Conservation (phyloP, 2,797 vertebrate genomes). For the Gadopsis marmoratus region DNA sequence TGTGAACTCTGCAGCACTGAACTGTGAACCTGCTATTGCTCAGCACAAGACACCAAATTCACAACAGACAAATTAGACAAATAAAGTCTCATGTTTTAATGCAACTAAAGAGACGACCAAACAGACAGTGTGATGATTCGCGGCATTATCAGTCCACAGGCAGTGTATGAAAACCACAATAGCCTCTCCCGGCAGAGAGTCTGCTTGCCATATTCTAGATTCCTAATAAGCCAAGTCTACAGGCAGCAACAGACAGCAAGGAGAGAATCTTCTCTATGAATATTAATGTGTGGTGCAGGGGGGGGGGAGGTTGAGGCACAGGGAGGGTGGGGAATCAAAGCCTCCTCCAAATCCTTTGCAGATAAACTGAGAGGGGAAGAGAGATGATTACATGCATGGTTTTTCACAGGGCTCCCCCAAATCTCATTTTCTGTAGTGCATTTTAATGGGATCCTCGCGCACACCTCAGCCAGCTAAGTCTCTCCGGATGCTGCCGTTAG, state of each 20-base stretch:
- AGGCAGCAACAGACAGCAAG: conserved; percentile 73
- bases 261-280: conserved; percentile 81
- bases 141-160: conserved; percentile 24
- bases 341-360: conserved; percentile 82
- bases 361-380: conserved; percentile 83
- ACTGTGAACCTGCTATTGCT: conserved; percentile 11
- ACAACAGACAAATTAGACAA: not conserved
- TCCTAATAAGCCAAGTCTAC: conserved; percentile 72
- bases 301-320: conserved; percentile 67
- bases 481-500: conserved; percentile 52
- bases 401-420: conserved; percentile 84
- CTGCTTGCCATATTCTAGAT: conserved; percentile 66
- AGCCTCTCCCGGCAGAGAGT: conserved; percentile 58
- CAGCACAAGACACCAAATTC: not conserved
- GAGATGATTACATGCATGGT: conserved; percentile 87
- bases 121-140: not conserved
- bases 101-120: not conserved
- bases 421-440: conserved; percentile 87
- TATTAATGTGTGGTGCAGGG: conserved; percentile 79
- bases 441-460: conserved; percentile 82
- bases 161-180: conserved; percentile 50
- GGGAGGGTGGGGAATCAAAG: conserved; percentile 69
- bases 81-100: not conserved
- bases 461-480: conserved; percentile 73
- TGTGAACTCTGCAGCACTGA: conserved; percentile 34